These are phyloP conservation scores for Tylochromis polylepis DNA, from an alignment of 2,113 vertebrate species.

Conservation along the genomic window DNA sequence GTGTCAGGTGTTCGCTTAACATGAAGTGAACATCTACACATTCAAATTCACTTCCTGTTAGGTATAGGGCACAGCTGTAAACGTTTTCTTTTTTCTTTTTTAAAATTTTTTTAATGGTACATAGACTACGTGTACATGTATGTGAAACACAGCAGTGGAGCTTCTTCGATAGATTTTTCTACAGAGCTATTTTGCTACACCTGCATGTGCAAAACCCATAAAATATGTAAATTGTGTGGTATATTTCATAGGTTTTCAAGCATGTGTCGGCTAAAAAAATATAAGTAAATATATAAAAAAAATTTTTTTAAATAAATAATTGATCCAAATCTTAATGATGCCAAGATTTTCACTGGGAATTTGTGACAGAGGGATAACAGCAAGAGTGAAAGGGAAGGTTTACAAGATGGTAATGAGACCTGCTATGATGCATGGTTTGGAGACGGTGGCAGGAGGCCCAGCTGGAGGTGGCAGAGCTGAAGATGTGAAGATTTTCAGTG, in stretches of 20 bases:
- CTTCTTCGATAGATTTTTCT: too few relatives aligned
- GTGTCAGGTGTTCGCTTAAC: too few relatives aligned
- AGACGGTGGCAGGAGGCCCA: neutral
- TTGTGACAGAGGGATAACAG: neutral
- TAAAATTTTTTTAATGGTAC: too few relatives aligned
- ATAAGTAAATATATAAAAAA: neutral
- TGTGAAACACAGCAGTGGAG: too few relatives aligned
- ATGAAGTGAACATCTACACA: too few relatives aligned
- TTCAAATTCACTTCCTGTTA: too few relatives aligned
- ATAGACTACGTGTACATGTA: too few relatives aligned
- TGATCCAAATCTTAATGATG: neutral
- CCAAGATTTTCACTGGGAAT: neutral
- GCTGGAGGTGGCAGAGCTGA: neutral
- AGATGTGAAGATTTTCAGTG: neutral
- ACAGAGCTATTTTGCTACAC: too few relatives aligned
- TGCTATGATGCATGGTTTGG: neutral
- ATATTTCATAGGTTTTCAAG: neutral
- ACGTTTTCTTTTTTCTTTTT: too few relatives aligned
- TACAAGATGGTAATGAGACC: neutral
- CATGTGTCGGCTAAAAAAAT: neutral
- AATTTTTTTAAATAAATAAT: neutral
- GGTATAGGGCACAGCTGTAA: too few relatives aligned
- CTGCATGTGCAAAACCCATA: too few relatives aligned
- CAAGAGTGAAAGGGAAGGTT: neutral
- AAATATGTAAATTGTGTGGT: neutral